Evolutionary conservation across 2,888 invertebrate species (phyloP).

Genomic region (Drosophila hamatofila): DNA sequence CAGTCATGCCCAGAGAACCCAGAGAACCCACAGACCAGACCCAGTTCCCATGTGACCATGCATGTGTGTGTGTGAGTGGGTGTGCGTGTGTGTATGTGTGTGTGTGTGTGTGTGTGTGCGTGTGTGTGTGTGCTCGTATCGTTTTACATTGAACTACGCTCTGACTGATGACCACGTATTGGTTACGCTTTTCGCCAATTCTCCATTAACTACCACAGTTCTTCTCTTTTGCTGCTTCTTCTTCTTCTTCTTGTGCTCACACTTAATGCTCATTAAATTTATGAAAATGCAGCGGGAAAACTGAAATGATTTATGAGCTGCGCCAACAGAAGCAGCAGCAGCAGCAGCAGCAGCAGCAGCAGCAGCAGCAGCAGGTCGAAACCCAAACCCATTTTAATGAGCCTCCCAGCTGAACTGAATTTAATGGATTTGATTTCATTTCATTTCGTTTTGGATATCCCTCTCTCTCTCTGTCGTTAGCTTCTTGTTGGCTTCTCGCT

Average conservation of each 20-base stretch:
- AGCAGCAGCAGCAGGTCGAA: conserved; percentile 6
- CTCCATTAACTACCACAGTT: neutral
- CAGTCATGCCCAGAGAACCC: conserved; percentile 24
- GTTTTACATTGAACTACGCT: conserved; percentile 73
- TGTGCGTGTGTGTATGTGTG: conserved; percentile 13
- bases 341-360: too few species aligned
- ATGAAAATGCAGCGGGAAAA: conserved; percentile 59
- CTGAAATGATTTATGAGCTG: conserved; percentile 62
- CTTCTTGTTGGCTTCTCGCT: neutral
- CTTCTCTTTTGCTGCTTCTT: neutral
- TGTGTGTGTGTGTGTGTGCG: conserved; percentile 13
- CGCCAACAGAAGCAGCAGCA: conserved; percentile 15
- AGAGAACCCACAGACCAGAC: conserved; percentile 6
- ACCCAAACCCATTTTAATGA: conserved; percentile 55
- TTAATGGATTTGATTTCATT: conserved; percentile 49
- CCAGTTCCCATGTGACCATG: conserved; percentile 9
- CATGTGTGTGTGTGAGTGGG: conserved; percentile 12
- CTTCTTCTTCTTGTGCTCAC: conserved; percentile 14
- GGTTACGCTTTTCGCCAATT: conserved; percentile 43
- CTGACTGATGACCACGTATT: conserved; percentile 70
- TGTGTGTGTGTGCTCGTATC: conserved; percentile 52
- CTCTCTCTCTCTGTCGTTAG: neutral
- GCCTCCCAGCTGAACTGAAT: conserved; percentile 55
- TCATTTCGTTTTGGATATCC: neutral
- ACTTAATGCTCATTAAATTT: conserved; percentile 73